These are phyloP conservation scores for Agrenia bidenticulata DNA, from an alignment of 2,888 invertebrate genomes.

Conservation along the genomic window DNA sequence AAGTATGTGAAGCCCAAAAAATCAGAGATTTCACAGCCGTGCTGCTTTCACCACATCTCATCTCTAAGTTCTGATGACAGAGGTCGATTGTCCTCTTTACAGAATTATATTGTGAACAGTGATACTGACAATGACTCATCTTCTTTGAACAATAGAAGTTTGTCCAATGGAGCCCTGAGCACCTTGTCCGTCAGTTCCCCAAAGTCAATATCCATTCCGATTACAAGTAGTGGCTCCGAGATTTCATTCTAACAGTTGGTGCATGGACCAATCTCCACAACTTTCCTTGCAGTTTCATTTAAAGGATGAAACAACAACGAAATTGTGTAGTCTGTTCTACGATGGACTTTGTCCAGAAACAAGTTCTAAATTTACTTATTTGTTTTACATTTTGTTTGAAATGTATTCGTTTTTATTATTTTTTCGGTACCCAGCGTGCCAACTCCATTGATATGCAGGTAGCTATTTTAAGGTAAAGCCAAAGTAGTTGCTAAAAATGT, in stretches of 20 bases:
- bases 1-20: conserved; percentile 64
- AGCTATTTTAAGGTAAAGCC: too few species aligned
- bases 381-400: too few species aligned
- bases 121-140: conserved; percentile 16
- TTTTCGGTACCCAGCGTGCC: too few species aligned
- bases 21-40: conserved; percentile 78
- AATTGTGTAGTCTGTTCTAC: too few species aligned
- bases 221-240: conserved; percentile 28
- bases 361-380: too few species aligned
- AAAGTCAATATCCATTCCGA: not conserved
- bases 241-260: conserved; percentile 32
- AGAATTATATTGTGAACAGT: conserved; percentile 43
- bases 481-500: too few species aligned
- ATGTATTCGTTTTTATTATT: too few species aligned
- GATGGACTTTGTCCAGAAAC: too few species aligned
- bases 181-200: conserved; percentile 5
- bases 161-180: not conserved
- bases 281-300: too few species aligned
- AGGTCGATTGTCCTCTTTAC: conserved; percentile 48
- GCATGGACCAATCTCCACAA: too few species aligned
- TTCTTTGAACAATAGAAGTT: conserved; percentile 1
- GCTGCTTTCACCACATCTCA: conserved; percentile 80
- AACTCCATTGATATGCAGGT: too few species aligned
- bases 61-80: conserved; percentile 49
- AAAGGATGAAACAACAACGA: too few species aligned